phyloP scores from a whole-genome alignment of 35 echinoderm and acorn worm species.

The Heliocidaris erythrogramma region DNA sequence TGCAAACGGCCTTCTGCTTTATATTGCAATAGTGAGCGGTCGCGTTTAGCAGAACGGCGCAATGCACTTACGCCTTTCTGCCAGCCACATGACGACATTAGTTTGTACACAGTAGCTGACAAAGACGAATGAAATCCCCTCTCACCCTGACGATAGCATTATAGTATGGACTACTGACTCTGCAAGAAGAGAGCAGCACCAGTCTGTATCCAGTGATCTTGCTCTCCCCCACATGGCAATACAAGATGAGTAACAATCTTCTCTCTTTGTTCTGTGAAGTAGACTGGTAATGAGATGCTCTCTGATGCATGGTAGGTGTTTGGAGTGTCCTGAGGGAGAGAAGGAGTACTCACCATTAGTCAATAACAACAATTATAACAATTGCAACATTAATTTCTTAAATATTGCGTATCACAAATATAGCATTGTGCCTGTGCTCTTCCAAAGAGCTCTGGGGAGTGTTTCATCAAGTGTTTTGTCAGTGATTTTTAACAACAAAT shows the following conservation, averaged over 20 bases:
- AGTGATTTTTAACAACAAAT: too few relatives aligned
- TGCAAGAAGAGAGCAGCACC: constrained; percentile 94
- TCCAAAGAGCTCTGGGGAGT: too few relatives aligned
- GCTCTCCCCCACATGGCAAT: constrained; percentile 79
- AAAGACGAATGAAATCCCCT: not conserved
- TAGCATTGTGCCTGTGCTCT: too few relatives aligned
- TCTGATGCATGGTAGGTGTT: constrained; percentile 72
- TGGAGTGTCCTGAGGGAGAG: constrained; percentile 53
- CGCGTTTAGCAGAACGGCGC: too few relatives aligned
- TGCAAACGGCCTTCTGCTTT: too few relatives aligned
- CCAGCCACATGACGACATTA: too few relatives aligned
- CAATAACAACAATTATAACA: too few relatives aligned
- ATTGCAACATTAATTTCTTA: too few relatives aligned
- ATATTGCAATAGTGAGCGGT: too few relatives aligned
- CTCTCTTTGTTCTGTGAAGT: constrained; percentile 86
- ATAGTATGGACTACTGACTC: constrained; percentile 54
- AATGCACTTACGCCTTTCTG: too few relatives aligned
- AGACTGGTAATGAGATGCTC: constrained; percentile 94
- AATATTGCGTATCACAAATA: too few relatives aligned
- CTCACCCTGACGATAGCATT: not conserved
- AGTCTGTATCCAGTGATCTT: constrained; percentile 90
- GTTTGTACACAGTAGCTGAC: not conserved
- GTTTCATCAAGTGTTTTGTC: too few relatives aligned
- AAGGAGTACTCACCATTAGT: not conserved
- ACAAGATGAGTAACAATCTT: constrained; percentile 96